phyloP scores from a whole-genome alignment of 1,140 invertebrate species.

The Augochlora pura region DNA sequence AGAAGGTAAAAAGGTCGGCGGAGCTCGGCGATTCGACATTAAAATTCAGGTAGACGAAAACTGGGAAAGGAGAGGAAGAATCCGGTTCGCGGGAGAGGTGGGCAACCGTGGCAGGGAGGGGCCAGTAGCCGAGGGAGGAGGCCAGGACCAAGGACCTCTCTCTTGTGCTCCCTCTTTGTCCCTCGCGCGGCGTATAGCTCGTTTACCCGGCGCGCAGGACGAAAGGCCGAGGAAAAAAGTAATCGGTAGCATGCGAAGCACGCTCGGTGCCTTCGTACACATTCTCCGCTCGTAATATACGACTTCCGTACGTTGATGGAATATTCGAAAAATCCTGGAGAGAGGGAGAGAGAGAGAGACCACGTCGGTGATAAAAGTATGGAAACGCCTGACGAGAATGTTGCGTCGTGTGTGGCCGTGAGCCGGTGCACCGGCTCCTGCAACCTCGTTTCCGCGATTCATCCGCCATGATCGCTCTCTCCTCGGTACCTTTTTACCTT shows the following conservation, averaged over 20 bases:
- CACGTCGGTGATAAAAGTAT: slow-evolving; percentile 65
- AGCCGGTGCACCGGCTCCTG: not conserved
- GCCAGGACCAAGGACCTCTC: slow-evolving; percentile 39
- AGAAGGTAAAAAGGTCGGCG: slow-evolving; percentile 11
- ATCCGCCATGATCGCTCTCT: too few relatives aligned
- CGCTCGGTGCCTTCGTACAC: slow-evolving; percentile 61
- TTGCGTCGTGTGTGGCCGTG: slow-evolving; percentile 28
- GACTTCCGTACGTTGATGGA: slow-evolving; percentile 75
- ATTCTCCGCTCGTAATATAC: slow-evolving; percentile 71
- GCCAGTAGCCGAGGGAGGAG: not conserved
- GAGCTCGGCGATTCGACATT: slow-evolving; percentile 47
- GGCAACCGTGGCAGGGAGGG: not conserved
- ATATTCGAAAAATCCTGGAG: slow-evolving; percentile 74
- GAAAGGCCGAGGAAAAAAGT: slow-evolving; percentile 59
- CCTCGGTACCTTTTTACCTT: too few relatives aligned
- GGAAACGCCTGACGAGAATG: slow-evolving; percentile 53
- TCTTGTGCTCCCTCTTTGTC: too few relatives aligned
- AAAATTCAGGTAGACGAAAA: slow-evolving; percentile 52
- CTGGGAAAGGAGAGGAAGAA: slow-evolving; percentile 47
- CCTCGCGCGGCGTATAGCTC: slow-evolving; percentile 17
- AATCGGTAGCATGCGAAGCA: slow-evolving; percentile 74
- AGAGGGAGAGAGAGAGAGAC: slow-evolving; percentile 1
- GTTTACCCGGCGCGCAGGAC: slow-evolving; percentile 28
- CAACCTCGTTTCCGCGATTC: slow-evolving; percentile 4
- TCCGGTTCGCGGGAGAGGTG: slow-evolving; percentile 30